Evolutionary conservation across 2,113 vertebrate species (phyloP), one percentile per base, ranked within the genome.

Genomic region (Gnathonemus longibarbis): DNA sequence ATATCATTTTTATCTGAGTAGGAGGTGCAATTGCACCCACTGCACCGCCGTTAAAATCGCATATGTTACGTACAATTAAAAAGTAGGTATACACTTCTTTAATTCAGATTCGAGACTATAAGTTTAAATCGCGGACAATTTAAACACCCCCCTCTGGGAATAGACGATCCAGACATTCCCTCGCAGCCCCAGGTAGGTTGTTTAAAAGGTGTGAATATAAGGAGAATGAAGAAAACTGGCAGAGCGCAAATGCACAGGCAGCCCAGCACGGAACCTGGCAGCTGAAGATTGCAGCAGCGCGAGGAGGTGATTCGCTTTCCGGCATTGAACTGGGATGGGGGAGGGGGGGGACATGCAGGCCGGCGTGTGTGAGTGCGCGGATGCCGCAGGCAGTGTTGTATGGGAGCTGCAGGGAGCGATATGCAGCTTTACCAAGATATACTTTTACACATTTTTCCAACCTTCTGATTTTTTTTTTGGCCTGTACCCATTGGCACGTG

Each of bases 211-310:
- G 70, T 83, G 70, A 80, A 31, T 50, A 83, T 31, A 80, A 52
- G 27, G 21, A 35, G 62, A 35, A 89, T 21, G 17, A 42, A 27
- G 88, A 83, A 50, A 24, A 50, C 70, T 27, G 70, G 46, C 49
- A 21, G 88, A 19, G 9, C 62, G 31, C 70, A 39, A 17, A 49
- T 27, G 35, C 49, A 77, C 62, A 88, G 49, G 15, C 86, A 31
- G 39, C 56, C 5, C 84, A 86, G 53, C 21, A 83, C 45, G 66
- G 48, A 46, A 15, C 45, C 88, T 88, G 45, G 66, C 88, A 77
- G 88, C 70, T 80, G 42, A 52, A 80, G 88, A 48, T 46, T 89
- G 88, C 88, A 80, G 88, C 31, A 80, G 70, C n/a, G 88, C 45
- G 46, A 80, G 31, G 48, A 80, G 70, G 88, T 80, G 66, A 17